Evolutionary conservation across 2,113 vertebrate genomes (phyloP).

Genomic region (Eleginops maclovinus): DNA sequence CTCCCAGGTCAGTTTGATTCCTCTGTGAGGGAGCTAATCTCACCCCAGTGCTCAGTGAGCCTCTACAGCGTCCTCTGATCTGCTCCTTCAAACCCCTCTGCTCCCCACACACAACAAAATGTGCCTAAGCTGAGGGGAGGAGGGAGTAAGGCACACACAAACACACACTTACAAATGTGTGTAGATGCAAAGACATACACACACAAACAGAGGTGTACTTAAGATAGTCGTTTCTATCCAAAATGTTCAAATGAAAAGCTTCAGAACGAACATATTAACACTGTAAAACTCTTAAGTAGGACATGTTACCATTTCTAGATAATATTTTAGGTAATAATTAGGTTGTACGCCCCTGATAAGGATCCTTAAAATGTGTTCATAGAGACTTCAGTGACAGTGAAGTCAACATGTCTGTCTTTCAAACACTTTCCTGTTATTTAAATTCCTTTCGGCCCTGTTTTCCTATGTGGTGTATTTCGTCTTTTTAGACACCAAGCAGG

Average conservation of each 20-base stretch:
- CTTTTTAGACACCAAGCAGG: slow-evolving; percentile 24
- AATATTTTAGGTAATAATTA: background rate
- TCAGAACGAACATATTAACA: background rate
- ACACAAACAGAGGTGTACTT: slow-evolving; percentile 41
- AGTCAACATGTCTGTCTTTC: background rate
- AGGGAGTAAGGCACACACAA: slow-evolving; percentile 11
- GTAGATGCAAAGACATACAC: background rate
- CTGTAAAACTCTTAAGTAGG: background rate
- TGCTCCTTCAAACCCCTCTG: slow-evolving; percentile 75
- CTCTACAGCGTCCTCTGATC: slow-evolving; percentile 79
- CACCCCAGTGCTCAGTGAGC: slow-evolving; percentile 78
- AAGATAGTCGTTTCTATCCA: slow-evolving; percentile 29
- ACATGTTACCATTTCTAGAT: background rate
- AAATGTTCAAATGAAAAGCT: slow-evolving; percentile 6
- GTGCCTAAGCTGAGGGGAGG: slow-evolving; percentile 33
- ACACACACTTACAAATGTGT: slow-evolving; percentile 13
- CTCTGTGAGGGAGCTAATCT: slow-evolving; percentile 80
- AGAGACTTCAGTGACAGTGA: slow-evolving; percentile 14
- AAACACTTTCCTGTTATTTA: background rate
- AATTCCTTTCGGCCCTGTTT: background rate
- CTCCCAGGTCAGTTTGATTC: slow-evolving; percentile 79
- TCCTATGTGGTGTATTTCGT: slow-evolving; percentile 13
- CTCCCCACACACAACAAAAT: slow-evolving; percentile 54
- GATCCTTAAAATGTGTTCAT: slow-evolving; percentile 4
- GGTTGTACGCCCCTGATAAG: background rate